A percentile compares a stretch with the other conserved stretches of the same genome.
Evolutionary conservation across 2,797 vertebrate genomes (phyloP).

Genomic region (Pygocentrus nattereri): DNA sequence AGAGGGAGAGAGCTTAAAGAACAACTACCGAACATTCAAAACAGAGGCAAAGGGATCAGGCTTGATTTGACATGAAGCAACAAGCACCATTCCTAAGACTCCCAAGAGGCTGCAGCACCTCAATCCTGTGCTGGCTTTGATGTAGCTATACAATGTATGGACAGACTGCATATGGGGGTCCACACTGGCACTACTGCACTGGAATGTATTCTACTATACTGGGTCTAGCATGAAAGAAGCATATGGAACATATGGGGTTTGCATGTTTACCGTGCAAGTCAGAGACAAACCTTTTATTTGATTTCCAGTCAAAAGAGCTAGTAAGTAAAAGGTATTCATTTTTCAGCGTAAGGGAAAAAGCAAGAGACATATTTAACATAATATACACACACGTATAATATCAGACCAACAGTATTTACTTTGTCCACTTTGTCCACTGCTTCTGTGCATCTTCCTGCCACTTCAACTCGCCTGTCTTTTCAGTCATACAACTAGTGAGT

Average conservation of each 20-base stretch:
- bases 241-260: neutral
- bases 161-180: constrained; percentile 43
- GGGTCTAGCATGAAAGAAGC: neutral
- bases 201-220: neutral
- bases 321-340: too few relatives aligned
- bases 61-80: constrained; percentile 74
- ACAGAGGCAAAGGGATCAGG: constrained; percentile 72
- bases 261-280: constrained; percentile 5
- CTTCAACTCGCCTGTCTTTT: too few relatives aligned
- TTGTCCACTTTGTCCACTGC: too few relatives aligned
- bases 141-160: constrained; percentile 28
- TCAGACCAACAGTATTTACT: too few relatives aligned
- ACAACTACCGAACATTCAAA: constrained; percentile 80
- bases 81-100: constrained; percentile 72
- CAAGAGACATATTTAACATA: too few relatives aligned
- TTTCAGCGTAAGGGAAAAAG: too few relatives aligned
- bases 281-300: too few relatives aligned
- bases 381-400: too few relatives aligned
- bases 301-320: too few relatives aligned
- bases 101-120: constrained; percentile 53
- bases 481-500: too few relatives aligned
- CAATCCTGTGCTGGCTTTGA: constrained; percentile 44
- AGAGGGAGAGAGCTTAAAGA: constrained; percentile 63
- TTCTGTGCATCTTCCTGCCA: too few relatives aligned
- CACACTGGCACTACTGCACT: neutral